Evolutionary conservation across 2,113 vertebrate species (phyloP).

Genomic region (Panthera leo): DNA sequence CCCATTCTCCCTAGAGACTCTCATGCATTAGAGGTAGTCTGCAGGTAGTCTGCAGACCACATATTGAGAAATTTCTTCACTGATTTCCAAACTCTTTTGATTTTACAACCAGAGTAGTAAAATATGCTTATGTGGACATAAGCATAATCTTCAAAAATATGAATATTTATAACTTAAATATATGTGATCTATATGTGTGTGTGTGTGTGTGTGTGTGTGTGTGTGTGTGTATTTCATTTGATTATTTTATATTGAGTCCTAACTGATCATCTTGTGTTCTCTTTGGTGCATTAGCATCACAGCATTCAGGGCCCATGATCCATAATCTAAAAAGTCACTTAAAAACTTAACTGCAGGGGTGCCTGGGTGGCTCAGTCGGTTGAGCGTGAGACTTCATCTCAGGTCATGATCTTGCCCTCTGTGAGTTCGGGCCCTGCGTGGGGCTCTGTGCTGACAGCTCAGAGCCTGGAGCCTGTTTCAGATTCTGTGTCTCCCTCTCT

Average conservation of each 20-base stretch:
- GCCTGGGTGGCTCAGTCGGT: no score
- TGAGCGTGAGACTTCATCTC: no score
- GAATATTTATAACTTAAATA: background rate
- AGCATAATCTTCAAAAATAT: constrained; percentile 12
- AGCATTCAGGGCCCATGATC: background rate
- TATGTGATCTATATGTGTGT: no score
- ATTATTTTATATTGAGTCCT: background rate
- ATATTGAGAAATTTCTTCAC: background rate
- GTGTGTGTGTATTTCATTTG: background rate
- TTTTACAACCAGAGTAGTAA: background rate
- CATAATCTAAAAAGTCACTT: background rate
- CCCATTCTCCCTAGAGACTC: background rate
- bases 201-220: no score
- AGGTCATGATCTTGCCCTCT: no score
- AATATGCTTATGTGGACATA: background rate
- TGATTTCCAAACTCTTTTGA: background rate
- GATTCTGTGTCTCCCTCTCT: no score
- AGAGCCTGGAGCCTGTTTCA: no score
- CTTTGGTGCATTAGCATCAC: background rate
- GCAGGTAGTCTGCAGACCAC: background rate
- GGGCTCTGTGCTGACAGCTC: no score
- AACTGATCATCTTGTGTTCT: background rate
- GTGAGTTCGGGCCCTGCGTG: no score
- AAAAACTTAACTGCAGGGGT: background rate
- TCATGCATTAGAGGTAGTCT: background rate